phyloP scores from a whole-genome alignment of 2,888 invertebrate genomes.

The Encarsia formosa region DNA sequence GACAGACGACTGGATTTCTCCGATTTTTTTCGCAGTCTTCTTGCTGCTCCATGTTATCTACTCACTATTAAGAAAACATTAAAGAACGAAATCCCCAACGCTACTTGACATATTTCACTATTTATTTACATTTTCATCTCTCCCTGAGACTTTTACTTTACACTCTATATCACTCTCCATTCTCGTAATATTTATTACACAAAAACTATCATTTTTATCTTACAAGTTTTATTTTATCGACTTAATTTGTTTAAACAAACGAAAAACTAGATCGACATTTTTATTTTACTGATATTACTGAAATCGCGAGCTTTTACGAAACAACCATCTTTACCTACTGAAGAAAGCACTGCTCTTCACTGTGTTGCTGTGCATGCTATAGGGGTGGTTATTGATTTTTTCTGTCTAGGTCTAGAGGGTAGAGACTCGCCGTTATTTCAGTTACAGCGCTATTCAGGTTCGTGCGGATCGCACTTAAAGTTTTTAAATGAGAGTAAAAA shows the following conservation, averaged over 20 bases:
- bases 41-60: slow-evolving; percentile 42
- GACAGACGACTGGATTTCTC: slow-evolving; percentile 41
- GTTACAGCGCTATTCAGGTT: neutral
- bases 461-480: neutral
- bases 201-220: too few relatives aligned
- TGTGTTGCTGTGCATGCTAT: slow-evolving; percentile 27
- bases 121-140: slow-evolving; percentile 24
- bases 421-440: slow-evolving; percentile 8
- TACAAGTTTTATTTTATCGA: neutral
- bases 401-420: slow-evolving; percentile 13
- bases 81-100: slow-evolving; percentile 17
- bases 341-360: slow-evolving; percentile 13
- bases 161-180: slow-evolving; percentile 3
- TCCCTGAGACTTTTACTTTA: neutral
- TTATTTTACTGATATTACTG: slow-evolving; percentile 1
- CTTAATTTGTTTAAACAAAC: slow-evolving; percentile 1
- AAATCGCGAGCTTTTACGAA: neutral
- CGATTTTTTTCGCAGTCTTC: slow-evolving; percentile 40
- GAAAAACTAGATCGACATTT: slow-evolving; percentile 16
- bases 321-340: slow-evolving; percentile 26
- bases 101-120: slow-evolving; percentile 15
- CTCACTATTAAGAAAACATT: slow-evolving; percentile 10
- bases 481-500: neutral
- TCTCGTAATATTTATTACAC: neutral
- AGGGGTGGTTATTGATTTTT: slow-evolving; percentile 40